phyloP scores from a whole-genome alignment of 1,140 invertebrate species.

The Drosophila equinoxialis region DNA sequence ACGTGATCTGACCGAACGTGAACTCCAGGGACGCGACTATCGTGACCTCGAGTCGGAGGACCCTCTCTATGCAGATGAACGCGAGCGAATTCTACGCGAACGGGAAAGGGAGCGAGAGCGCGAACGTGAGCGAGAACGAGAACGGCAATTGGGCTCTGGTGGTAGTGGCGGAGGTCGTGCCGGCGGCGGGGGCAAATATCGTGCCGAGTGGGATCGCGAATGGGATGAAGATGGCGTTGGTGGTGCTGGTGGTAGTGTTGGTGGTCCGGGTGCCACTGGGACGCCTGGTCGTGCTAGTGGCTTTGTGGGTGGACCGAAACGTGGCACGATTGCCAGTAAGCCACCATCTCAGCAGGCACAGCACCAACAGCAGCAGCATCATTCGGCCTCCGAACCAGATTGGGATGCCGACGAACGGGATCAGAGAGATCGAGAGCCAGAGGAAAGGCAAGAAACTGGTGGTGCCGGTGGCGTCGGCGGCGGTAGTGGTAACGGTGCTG shows the following conservation, averaged over 20 bases:
- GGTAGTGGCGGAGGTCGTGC: constrained; percentile 60
- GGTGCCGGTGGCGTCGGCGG: constrained; percentile 7
- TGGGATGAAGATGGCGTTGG: constrained; percentile 64
- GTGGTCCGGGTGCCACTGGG: constrained; percentile 23
- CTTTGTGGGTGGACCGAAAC: constrained; percentile 73
- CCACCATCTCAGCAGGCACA: constrained; percentile 27
- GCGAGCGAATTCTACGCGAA: constrained; percentile 41
- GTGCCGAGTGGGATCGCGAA: constrained; percentile 73
- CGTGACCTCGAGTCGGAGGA: constrained; percentile 70
- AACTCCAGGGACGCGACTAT: constrained; percentile 66
- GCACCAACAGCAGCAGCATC: constrained; percentile 54
- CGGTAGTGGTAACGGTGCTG: constrained; percentile 10
- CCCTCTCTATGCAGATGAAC: constrained; percentile 69
- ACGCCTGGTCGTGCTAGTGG: constrained; percentile 54
- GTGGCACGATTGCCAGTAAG: constrained; percentile 34
- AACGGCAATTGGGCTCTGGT: constrained; percentile 51
- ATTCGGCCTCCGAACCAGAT: constrained; percentile 72
- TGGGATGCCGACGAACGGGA: constrained; percentile 79
- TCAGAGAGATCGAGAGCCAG: constrained; percentile 32
- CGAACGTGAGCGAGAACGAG: constrained; percentile 61
- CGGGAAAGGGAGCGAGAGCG: constrained; percentile 55
- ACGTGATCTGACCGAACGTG: constrained; percentile 58
- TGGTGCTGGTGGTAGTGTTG: neutral
- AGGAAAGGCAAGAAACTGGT: constrained; percentile 37
- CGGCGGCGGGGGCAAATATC: constrained; percentile 43